These are phyloP conservation scores for Melanerpes formicivorus DNA, from an alignment of 2,113 vertebrate species.

Conservation along the genomic window DNA sequence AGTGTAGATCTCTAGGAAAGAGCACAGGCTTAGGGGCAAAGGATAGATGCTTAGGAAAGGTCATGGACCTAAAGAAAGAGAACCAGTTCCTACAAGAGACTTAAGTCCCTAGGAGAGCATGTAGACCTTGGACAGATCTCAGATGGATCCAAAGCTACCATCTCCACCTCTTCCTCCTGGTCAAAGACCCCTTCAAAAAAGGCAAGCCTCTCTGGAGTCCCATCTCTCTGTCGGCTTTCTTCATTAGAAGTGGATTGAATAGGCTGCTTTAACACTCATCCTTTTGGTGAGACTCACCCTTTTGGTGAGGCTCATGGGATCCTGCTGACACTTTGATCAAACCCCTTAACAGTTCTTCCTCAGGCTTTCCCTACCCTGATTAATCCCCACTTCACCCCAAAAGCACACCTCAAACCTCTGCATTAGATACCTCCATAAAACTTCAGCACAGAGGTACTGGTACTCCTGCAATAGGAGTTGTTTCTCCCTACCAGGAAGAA, in stretches of 20 bases:
- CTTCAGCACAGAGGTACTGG: neutral
- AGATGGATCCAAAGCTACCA: neutral
- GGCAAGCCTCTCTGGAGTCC: neutral
- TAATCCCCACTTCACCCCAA: neutral
- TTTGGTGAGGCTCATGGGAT: neutral
- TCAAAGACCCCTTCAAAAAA: neutral
- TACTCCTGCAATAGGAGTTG: neutral
- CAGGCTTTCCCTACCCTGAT: neutral
- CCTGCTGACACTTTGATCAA: neutral
- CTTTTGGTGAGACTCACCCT: neutral
- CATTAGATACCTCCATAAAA: neutral
- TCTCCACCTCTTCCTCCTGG: neutral
- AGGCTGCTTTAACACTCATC: neutral
- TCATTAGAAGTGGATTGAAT: rapidly evolving
- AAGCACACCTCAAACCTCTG: neutral
- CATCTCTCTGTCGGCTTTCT: too few species aligned
- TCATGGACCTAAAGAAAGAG: neutral
- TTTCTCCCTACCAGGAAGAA: neutral
- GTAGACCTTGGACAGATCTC: neutral
- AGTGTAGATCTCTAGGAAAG: neutral
- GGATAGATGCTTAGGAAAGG: neutral
- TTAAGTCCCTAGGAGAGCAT: neutral
- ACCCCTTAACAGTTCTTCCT: neutral
- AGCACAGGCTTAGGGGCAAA: neutral
- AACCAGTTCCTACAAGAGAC: neutral